These are phyloP conservation scores for Indri indri DNA, from an alignment of 2,113 vertebrate species.

Conservation along the genomic window DNA sequence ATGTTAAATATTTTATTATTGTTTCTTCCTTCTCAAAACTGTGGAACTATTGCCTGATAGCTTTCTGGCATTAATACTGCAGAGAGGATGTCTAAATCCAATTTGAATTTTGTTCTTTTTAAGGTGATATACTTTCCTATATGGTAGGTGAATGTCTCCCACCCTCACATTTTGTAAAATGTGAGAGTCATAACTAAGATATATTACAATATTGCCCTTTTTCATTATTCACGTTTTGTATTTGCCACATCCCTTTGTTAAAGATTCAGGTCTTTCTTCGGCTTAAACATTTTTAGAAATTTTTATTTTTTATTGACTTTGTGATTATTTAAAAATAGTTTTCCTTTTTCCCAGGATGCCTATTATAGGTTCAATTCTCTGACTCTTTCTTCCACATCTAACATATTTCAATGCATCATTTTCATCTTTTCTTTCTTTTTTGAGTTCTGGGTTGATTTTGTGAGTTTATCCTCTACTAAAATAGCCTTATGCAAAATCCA, in stretches of 20 bases:
- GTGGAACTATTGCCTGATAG: background rate
- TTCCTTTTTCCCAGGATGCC: background rate
- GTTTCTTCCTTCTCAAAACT: background rate
- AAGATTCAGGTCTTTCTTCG: background rate
- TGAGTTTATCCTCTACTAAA: background rate
- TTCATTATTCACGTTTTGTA: background rate
- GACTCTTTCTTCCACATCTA: background rate
- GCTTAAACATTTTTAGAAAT: background rate
- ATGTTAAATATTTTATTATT: background rate
- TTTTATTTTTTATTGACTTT: background rate
- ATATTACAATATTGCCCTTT: background rate
- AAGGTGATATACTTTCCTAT: background rate
- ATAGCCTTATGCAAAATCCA: background rate
- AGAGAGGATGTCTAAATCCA: background rate
- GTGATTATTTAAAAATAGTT: background rate
- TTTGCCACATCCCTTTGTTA: background rate
- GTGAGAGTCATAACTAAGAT: background rate
- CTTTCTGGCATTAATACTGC: background rate
- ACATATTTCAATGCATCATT: background rate
- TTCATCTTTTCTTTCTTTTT: background rate
- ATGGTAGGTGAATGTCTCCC: background rate
- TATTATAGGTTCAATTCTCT: background rate
- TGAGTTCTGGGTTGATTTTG: background rate
- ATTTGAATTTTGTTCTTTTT: slow-evolving; percentile 9
- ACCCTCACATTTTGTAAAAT: background rate